Base-by-base conservation (phyloP, 2,888 invertebrate genomes). In the Trachelus tabidus region DNA sequence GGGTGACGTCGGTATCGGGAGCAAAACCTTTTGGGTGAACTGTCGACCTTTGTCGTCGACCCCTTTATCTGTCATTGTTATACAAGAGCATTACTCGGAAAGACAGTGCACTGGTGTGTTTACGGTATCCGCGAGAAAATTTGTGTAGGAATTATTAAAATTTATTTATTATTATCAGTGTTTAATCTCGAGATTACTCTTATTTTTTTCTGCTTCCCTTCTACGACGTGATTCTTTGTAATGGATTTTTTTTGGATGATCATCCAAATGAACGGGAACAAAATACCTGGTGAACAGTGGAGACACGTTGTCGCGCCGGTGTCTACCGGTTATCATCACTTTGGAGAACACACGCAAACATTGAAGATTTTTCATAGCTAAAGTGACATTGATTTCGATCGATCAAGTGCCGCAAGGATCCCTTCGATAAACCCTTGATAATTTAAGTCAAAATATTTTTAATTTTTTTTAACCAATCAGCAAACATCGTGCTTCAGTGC, bases 291-390 rank as follows among this genome's bases (percentile, higher is more conserved):
- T 78, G 77, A 73, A 23, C 75, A 56, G 75, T 31, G 78, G 34
- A 40, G 56, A 31, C 75, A 37, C 74, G 68, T 30, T 33, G 33
- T 12, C 77, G 73, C 71, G 73, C 68, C 30, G 23, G 37, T 56
- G 34, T 75, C 56, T n/a, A 76, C 68, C 75, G 15, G 71, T 69
- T 11, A 69, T 80, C 75, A 76, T 75, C 79, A 76, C 77, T 81
- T 77, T 77, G 79, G 77, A 73, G 75, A 80, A 80, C 79, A 73
- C 68, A 35, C 15, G 37, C 12, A 75, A 23, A 74, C 12, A 40
- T n/a, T 11, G 40, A 34, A 11, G 68, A 40, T 78, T 69, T 76
- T 68, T 11, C 68, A 34, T 31, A 12, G 15, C 31, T 34, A 33
- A 33, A 23, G 33, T 56, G 73, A 33, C 35, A 40, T 12, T 68